Evolutionary conservation across 2,888 invertebrate species (phyloP).

Genomic region (Amphipyra berbera): DNA sequence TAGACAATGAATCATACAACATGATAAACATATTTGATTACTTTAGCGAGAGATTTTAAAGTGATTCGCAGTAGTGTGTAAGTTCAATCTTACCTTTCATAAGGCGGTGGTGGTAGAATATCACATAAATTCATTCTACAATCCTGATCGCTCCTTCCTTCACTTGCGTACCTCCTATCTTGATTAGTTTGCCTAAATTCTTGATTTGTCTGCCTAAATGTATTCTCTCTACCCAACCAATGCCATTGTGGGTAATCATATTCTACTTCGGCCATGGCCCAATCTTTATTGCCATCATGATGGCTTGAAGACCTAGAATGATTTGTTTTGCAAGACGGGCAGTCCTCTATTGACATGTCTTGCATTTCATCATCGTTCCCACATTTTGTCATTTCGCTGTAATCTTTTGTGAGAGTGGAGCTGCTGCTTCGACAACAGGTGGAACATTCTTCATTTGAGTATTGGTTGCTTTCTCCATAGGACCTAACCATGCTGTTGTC

Average conservation of each 20-base stretch:
- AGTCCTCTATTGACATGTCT: conserved; percentile 85
- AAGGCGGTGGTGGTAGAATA: conserved; percentile 84
- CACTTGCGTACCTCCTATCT: conserved; percentile 76
- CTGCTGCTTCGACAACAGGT: conserved; percentile 86
- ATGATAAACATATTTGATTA: no score
- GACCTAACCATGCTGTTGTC: conserved; percentile 88
- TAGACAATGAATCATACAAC: no score
- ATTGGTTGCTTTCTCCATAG: conserved; percentile 84
- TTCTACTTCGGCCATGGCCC: conserved; percentile 85
- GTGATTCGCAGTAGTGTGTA: neutral
- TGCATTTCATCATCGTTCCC: conserved; percentile 83
- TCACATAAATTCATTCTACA: conserved; percentile 87
- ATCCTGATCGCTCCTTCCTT: conserved; percentile 79
- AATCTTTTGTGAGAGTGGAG: conserved; percentile 86
- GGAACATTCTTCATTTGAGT: conserved; percentile 86
- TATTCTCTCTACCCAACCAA: conserved; percentile 85
- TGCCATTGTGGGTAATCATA: conserved; percentile 88
- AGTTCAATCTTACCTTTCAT: conserved; percentile 79
- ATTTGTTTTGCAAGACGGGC: conserved; percentile 85
- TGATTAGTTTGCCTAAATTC: conserved; percentile 81
- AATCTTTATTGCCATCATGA: conserved; percentile 83
- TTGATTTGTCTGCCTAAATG: conserved; percentile 80
- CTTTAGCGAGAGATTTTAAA: no score
- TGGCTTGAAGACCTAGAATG: conserved; percentile 85
- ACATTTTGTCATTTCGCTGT: conserved; percentile 88